Evolutionary conservation across 2,113 vertebrate genomes (phyloP).

Genomic region (Centropus unirufus): DNA sequence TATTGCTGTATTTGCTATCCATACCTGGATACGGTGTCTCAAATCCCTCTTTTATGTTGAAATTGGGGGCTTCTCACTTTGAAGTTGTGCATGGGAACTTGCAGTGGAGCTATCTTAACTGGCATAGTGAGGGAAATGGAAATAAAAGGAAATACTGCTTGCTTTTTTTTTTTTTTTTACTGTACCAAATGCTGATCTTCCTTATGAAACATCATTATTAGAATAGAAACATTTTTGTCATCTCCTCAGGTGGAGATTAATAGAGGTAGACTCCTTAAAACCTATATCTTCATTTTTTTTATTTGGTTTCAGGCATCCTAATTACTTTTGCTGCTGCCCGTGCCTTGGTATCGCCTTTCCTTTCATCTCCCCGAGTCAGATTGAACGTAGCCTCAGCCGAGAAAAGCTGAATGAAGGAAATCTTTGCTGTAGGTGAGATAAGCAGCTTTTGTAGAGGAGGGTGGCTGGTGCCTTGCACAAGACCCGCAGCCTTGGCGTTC

Average conservation of each 20-base stretch:
- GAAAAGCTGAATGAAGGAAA: neutral
- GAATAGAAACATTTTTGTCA: neutral
- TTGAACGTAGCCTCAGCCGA: neutral
- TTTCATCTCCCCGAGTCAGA: neutral
- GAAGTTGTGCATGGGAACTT: accelerated
- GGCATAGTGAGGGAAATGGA: neutral
- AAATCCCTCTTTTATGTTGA: neutral
- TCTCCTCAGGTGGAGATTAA: neutral
- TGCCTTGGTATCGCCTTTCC: neutral
- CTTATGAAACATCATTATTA: neutral
- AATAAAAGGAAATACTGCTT: neutral
- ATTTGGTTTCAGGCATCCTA: slow-evolving; percentile 20
- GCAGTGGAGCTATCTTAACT: neutral
- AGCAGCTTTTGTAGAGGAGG: neutral
- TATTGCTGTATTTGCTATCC: neutral
- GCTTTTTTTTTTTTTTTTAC: neutral
- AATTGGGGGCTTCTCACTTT: neutral
- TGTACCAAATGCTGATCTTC: neutral
- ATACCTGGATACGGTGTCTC: neutral
- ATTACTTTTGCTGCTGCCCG: neutral
- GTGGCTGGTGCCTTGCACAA: neutral
- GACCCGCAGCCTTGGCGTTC: neutral
- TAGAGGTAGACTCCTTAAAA: neutral
- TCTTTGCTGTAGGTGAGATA: neutral
- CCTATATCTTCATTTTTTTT: neutral